Base-by-base conservation (phyloP, 2,888 invertebrate species). In the Salticus scenicus region DNA sequence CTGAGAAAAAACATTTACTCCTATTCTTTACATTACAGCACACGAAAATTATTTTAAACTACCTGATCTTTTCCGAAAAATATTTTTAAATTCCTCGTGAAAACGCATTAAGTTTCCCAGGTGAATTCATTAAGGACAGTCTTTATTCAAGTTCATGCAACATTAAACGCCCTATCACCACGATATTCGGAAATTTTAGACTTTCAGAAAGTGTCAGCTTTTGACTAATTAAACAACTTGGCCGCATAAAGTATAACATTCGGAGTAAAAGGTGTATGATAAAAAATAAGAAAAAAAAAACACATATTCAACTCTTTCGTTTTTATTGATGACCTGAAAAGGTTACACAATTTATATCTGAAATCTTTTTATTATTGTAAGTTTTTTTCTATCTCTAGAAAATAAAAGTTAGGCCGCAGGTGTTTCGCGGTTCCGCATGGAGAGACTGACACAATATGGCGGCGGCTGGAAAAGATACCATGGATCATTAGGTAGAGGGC, bases 301-400 rank as follows among this genome's bases (percentile, higher is more conserved):
- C 17, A 10, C 27, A 5, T 63, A 63, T 31, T 37, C 24, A 37
- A 8, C 66, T 66, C 66, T n/a, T 24, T 42, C 42, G 8, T 28
- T 76, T 76, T 76, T 76, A 76, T 76, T 66, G 47, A 76, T 76
- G 67, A 76, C 75, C 33, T 47, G 41, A 41, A 67, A 76, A 76
- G 41, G 47, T 66, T 66, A 66, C 47, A 47, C 75, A 47, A 76
- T 76, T 76, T 76, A 76, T 76, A 67, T 76, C 75, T 76, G 33
- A 14, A n/a, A 33, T 67, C n/a, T 37, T 28, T 70, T 42, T 41
- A 42, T 37, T 70, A 33, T n/a, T n/a, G n/a, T 67, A 28, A 17
- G 17, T 64, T 64, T 74, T 75, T 75, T 75, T 66, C 28, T 17
- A 17, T 47, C 67, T 47, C 42, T 24, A 30, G 66, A 76, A 76